A percentile compares a stretch with the other conserved stretches of the same genome.
phyloP scores from a whole-genome alignment of 2,888 invertebrate genomes.

The Platyscelio sp. region DNA sequence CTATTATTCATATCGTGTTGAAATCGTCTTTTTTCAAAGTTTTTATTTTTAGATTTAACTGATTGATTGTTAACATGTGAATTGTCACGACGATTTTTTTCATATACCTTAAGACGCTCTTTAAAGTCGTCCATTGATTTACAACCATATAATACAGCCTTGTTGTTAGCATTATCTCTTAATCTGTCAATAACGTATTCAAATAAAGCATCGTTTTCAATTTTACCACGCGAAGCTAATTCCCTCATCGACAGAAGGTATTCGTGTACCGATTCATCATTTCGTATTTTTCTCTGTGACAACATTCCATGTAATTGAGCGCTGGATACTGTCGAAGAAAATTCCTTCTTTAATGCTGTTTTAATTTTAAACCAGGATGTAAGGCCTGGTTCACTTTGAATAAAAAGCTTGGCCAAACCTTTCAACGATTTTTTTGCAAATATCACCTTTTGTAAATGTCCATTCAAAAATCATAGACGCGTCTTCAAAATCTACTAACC shows the following conservation, averaged over 20 bases:
- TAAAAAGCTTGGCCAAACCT: conserved; percentile 27
- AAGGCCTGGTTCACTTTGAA: neutral
- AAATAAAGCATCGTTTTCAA: conserved; percentile 7
- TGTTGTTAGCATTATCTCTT: neutral
- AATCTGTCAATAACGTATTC: conserved; percentile 14
- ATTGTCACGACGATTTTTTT: neutral
- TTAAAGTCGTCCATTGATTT: conserved; percentile 14
- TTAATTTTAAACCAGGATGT: too few species aligned
- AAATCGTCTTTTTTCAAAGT: neutral
- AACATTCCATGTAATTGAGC: too few species aligned
- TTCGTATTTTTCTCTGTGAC: neutral
- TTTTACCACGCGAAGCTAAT: neutral
- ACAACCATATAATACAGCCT: conserved; percentile 9
- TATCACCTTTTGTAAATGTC: conserved; percentile 35
- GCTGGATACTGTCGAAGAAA: too few species aligned
- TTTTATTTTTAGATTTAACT: neutral
- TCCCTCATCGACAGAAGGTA: neutral
- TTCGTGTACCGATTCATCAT: neutral
- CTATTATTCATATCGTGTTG: neutral
- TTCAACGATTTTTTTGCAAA: conserved; percentile 44
- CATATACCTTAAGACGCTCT: conserved; percentile 15
- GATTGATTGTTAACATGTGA: neutral
- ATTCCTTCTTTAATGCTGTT: too few species aligned
- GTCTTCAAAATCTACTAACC: conserved; percentile 52
- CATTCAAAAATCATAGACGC: conserved; percentile 20